Conservation (phyloP, 2,888 invertebrate species). For the Ophion ventricosus region DNA sequence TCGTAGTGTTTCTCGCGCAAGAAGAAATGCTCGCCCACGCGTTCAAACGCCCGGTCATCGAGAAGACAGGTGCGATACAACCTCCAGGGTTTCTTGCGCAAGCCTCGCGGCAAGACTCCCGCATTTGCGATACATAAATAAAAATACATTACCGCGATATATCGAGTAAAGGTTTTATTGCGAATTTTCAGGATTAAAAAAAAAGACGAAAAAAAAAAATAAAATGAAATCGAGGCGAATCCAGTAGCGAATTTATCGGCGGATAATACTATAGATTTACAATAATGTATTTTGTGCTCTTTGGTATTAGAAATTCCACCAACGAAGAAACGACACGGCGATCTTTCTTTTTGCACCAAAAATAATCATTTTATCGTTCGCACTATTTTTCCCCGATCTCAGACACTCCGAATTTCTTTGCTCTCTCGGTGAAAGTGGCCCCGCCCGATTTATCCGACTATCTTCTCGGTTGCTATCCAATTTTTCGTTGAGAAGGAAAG, state of each 20-base stretch:
- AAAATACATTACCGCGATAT: constrained; percentile 20
- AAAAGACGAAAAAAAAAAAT: background rate
- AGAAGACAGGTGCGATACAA: constrained; percentile 64
- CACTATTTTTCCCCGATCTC: constrained; percentile 7
- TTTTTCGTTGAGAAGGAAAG: constrained; percentile 4
- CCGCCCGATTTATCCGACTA: constrained; percentile 31
- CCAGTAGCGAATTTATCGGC: constrained; percentile 4
- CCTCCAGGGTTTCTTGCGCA: constrained; percentile 53
- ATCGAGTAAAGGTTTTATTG: constrained; percentile 6
- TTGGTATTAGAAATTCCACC: background rate
- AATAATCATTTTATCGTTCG: constrained; percentile 38
- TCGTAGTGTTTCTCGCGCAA: constrained; percentile 46
- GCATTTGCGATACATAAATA: constrained; percentile 22
- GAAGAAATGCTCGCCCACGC: constrained; percentile 53
- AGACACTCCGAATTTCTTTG: constrained; percentile 16
- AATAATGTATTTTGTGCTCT: background rate
- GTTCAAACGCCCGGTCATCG: constrained; percentile 44
- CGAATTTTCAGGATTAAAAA: background rate
- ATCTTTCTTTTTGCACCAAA: constrained; percentile 29
- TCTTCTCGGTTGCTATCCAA: constrained; percentile 30
- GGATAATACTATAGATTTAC: background rate
- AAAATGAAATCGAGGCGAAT: background rate
- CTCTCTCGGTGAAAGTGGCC: constrained; percentile 30
- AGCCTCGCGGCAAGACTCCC: constrained; percentile 16
- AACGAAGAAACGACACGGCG: background rate